phyloP scores from a whole-genome alignment of 2,113 vertebrate species.

The Oncorhynchus gorbuscha region DNA sequence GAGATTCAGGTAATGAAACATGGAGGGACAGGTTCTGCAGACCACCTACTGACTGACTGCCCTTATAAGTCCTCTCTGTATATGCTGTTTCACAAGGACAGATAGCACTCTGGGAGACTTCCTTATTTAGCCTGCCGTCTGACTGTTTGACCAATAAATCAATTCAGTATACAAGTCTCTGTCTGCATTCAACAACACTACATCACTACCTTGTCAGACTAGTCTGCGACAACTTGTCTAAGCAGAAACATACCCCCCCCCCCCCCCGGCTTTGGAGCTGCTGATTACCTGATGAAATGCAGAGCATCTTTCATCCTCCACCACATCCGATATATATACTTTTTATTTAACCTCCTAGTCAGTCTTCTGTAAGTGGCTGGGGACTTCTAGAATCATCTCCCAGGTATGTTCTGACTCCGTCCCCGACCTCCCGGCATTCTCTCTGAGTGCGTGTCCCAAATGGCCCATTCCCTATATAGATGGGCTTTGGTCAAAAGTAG shows the following conservation, averaged over 20 bases:
- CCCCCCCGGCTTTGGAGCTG: background rate
- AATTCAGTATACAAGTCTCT: too few species aligned
- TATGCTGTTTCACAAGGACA: conserved; percentile 13
- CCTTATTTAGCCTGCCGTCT: conserved; percentile 59
- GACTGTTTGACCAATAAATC: conserved; percentile 1
- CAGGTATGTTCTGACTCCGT: conserved; percentile 20
- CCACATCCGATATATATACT: too few species aligned
- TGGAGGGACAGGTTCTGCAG: conserved; percentile 28
- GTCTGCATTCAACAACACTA: too few species aligned
- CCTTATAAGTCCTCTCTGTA: conserved; percentile 58
- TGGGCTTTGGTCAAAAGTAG: too few species aligned
- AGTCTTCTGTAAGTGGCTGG: background rate
- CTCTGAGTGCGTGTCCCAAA: background rate
- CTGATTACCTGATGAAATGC: background rate
- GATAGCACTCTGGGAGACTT: conserved; percentile 22
- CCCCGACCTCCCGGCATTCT: conserved; percentile 1
- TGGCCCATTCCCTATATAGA: too few species aligned
- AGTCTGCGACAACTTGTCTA: background rate
- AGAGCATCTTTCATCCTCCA: background rate
- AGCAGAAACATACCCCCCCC: background rate
- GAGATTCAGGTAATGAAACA: conserved; percentile 9
- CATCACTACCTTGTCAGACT: too few species aligned
- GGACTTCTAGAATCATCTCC: conserved; percentile 38
- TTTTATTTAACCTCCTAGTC: too few species aligned
- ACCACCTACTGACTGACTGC: conserved; percentile 15